Base-by-base conservation (phyloP, 2,888 invertebrate species). In the Drosophila recens region DNA sequence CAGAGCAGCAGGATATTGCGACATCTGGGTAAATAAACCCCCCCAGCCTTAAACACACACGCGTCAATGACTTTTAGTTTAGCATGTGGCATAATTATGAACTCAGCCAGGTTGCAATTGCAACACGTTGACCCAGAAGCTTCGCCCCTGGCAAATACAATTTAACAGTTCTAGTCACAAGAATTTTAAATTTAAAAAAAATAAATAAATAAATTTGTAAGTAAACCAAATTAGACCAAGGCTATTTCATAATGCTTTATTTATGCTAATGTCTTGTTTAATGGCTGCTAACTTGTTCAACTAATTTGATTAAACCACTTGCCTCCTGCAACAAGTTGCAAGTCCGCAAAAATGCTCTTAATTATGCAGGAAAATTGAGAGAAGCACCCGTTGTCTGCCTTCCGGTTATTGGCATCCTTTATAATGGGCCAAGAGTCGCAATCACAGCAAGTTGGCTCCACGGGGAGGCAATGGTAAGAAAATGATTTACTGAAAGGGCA, bases 361-460 rank as follows among this genome's bases (percentile, higher is more conserved):
- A 82, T 82, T 82, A 84, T 83, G 75, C 75, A 62, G 43, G 36
- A 79, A 72, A 73, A 13, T 27, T 72, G 52, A 9, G 40, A 52
- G 57, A 40, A 51, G 49, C 58, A 43, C 45, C 67, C 58, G 62
- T 57, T 49, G 79, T 73, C 20, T 53, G 45, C 68, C 76, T 65
- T 61, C 27, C 11, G 15, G 67, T 67, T 33, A 46, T 48, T 70
- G 75, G 70, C 75, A 53, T 49, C 36, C 33, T 51, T 45, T 10
- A 51, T 30, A 75, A 33, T 11, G 30, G 17, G 49, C 13, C 49
- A n/a, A 57, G 34, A 8, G 33, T 30, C 45, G 10, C 38, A 40
- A 36, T 45, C 23, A 20, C 54, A 48, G 11, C 42, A 17, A n/a
- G 42, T 62, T 49, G 54, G n/a, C 45, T 27, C 17, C 54, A 23